Evolutionary conservation across 2,797 vertebrate species (phyloP).

Genomic region (Corythornis leucogaster): DNA sequence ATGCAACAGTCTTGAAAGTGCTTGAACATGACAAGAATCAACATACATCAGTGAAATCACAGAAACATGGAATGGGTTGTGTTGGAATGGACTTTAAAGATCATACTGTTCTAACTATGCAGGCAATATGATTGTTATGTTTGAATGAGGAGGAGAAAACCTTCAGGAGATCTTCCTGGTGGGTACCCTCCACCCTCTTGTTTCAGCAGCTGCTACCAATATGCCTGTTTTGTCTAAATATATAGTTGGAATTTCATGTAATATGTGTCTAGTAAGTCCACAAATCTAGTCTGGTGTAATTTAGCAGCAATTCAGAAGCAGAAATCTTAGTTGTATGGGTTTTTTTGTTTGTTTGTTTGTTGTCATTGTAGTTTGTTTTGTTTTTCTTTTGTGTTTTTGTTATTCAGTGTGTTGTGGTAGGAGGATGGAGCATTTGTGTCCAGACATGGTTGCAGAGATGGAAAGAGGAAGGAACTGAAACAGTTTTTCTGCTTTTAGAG

Average conservation of each 20-base stretch:
- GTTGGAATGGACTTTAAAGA: too few species aligned
- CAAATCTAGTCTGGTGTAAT: neutral
- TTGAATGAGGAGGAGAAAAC: neutral
- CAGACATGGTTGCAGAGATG: neutral
- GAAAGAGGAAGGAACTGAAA: neutral
- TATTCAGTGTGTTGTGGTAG: fast-evolving
- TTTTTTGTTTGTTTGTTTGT: too few species aligned
- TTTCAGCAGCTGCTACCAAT: neutral
- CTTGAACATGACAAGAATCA: neutral
- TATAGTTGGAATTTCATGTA: neutral
- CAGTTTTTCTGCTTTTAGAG: neutral
- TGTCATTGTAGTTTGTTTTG: too few species aligned
- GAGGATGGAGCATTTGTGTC: neutral
- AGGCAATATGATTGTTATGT: fast-evolving
- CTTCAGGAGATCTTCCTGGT: neutral
- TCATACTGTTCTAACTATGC: too few species aligned
- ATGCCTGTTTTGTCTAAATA: neutral
- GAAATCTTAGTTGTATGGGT: neutral
- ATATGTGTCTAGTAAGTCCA: neutral
- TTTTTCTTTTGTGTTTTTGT: neutral
- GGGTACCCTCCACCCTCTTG: neutral
- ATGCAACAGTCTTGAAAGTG: neutral
- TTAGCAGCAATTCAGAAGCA: neutral
- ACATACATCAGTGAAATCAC: too few species aligned
- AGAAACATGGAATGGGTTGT: too few species aligned